phyloP scores from a whole-genome alignment of 2,888 invertebrate species.

The Sarcophaga subvicina region DNA sequence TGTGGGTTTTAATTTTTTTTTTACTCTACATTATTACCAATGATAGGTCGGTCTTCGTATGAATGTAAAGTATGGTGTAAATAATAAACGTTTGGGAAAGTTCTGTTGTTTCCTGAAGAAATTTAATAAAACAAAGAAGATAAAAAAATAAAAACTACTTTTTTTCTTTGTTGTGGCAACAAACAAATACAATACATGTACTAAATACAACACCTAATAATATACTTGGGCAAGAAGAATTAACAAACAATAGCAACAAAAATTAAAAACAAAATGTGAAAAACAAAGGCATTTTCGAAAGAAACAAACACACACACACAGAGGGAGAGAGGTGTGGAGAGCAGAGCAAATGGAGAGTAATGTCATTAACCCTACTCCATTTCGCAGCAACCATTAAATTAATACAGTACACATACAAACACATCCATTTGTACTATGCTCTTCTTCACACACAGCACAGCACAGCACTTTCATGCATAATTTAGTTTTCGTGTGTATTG shows the following conservation, averaged over 20 bases:
- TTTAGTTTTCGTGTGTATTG: slow-evolving; percentile 50
- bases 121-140: neutral
- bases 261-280: slow-evolving; percentile 35
- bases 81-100: slow-evolving; percentile 58
- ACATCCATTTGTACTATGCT: neutral
- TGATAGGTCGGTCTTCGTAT: too few species aligned
- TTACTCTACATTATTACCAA: too few species aligned
- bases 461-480: slow-evolving; percentile 45
- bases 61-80: slow-evolving; percentile 45
- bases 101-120: slow-evolving; percentile 44
- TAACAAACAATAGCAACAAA: neutral
- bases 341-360: slow-evolving; percentile 32
- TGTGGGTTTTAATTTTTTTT: neutral
- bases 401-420: slow-evolving; percentile 9
- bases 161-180: slow-evolving; percentile 22
- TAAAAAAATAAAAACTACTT: neutral
- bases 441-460: neutral
- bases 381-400: slow-evolving; percentile 56
- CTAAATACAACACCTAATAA: neutral
- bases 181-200: neutral
- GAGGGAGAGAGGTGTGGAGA: slow-evolving; percentile 1
- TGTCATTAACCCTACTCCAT: slow-evolving; percentile 65
- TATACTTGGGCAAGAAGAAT: neutral
- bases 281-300: slow-evolving; percentile 44
- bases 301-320: neutral